A percentile compares a stretch with the other conserved stretches of the same genome.
Evolutionary conservation across 2,113 vertebrate species (phyloP).

Genomic region (Salvator merianae): DNA sequence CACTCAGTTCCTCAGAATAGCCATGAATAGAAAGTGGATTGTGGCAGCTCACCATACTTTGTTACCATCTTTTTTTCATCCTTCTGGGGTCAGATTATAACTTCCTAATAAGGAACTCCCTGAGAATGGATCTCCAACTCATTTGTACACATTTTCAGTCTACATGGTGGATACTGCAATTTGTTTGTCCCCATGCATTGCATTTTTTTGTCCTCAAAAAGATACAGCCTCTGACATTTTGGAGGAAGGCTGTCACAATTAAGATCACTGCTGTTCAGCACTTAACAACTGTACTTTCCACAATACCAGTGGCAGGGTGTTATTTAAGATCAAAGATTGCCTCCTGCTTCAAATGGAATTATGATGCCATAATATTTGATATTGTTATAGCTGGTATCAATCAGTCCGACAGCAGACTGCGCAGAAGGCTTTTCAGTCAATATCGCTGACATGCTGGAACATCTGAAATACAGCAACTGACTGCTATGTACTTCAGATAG

Average conservation of each 20-base stretch:
- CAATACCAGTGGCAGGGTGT: slow-evolving; percentile 64
- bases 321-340: slow-evolving; percentile 78
- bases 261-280: slow-evolving; percentile 52
- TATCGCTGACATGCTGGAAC: slow-evolving; percentile 55
- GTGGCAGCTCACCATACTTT: too few species aligned
- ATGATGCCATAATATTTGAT: slow-evolving; percentile 74
- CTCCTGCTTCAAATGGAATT: slow-evolving; percentile 73
- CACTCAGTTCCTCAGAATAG: too few species aligned
- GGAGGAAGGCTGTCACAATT: neutral
- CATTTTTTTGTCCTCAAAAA: slow-evolving; percentile 41
- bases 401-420: slow-evolving; percentile 68
- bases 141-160: slow-evolving; percentile 1
- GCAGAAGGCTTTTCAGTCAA: slow-evolving; percentile 55
- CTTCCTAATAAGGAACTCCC: neutral
- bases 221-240: slow-evolving; percentile 29
- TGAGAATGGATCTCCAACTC: neutral
- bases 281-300: slow-evolving; percentile 48
- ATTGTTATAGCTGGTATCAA: slow-evolving; percentile 76
- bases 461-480: slow-evolving; percentile 57
- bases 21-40: too few species aligned
- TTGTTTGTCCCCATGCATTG: neutral
- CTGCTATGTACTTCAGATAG: slow-evolving; percentile 43
- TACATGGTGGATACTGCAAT: neutral
- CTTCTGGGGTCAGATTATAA: neutral
- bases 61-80: too few species aligned